Percentiles rank a stretch among this genome's conserved stretches.
phyloP scores from a whole-genome alignment of 2,113 vertebrate genomes.

The Columbina picui region DNA sequence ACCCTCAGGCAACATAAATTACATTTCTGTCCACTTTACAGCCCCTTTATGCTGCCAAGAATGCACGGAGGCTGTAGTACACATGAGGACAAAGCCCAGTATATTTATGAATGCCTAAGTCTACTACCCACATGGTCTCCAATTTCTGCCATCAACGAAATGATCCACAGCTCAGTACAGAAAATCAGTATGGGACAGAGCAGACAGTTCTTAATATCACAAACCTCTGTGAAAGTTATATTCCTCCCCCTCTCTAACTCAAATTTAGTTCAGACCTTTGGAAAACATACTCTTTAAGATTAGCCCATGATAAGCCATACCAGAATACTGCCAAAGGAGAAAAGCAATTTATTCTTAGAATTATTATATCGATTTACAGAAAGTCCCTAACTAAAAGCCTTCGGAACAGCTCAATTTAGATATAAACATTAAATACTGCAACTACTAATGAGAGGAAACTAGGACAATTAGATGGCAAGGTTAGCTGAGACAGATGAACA shows the following conservation, averaged over 20 bases:
- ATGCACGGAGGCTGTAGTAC: background rate
- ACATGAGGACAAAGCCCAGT: background rate
- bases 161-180: background rate
- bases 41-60: background rate
- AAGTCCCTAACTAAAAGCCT: background rate
- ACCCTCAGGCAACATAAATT: background rate
- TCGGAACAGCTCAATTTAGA: background rate
- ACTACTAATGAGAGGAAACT: background rate
- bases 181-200: background rate
- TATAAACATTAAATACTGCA: background rate
- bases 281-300: background rate
- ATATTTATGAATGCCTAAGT: background rate
- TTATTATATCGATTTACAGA: background rate
- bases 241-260: background rate
- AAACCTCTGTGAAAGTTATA: background rate
- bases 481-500: background rate
- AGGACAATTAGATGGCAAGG: background rate
- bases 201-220: background rate
- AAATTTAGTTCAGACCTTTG: background rate
- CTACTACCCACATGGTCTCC: background rate
- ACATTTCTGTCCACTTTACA: background rate
- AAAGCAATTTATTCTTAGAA: background rate
- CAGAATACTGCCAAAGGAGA: background rate
- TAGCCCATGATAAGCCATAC: background rate
- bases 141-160: background rate